Evolutionary conservation across 2,113 vertebrate genomes (phyloP).

Genomic region (Galeopterus variegatus): DNA sequence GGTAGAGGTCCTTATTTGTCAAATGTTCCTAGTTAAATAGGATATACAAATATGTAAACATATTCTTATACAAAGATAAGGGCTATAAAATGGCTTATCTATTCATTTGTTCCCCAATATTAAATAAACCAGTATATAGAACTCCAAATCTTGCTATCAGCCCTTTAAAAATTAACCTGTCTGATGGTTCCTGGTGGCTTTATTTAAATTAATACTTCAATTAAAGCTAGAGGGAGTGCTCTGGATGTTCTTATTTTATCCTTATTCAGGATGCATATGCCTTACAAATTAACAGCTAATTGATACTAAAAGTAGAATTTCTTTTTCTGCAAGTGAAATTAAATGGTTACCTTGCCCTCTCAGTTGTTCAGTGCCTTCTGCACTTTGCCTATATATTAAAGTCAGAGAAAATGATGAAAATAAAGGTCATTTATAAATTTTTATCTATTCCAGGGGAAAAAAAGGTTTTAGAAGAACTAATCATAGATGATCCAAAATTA

Average conservation of each 20-base stretch:
- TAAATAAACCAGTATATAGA: neutral
- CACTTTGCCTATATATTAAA: slow-evolving; percentile 6
- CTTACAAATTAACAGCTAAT: neutral
- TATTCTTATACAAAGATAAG: neutral
- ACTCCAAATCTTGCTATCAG: neutral
- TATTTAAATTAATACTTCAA: neutral
- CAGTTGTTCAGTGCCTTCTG: slow-evolving; percentile 29
- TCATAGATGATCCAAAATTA: neutral
- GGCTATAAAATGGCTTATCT: neutral
- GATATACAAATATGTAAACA: neutral
- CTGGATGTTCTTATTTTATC: neutral
- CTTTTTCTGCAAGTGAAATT: neutral
- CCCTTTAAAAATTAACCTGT: neutral
- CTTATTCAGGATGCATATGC: neutral
- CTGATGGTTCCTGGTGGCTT: neutral
- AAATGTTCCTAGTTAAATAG: neutral
- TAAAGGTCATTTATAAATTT: slow-evolving; percentile 59
- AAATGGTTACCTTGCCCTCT: neutral
- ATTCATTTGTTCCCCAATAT: slow-evolving; percentile 12
- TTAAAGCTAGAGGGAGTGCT: neutral
- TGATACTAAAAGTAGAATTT: slow-evolving; percentile 1
- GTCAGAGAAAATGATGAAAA: slow-evolving; percentile 45
- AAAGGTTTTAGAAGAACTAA: neutral
- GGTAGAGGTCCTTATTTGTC: neutral
- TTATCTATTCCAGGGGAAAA: neutral